Base-by-base conservation (phyloP, 2,113 vertebrate genomes). In the Rhynchopsitta pachyrhyncha region DNA sequence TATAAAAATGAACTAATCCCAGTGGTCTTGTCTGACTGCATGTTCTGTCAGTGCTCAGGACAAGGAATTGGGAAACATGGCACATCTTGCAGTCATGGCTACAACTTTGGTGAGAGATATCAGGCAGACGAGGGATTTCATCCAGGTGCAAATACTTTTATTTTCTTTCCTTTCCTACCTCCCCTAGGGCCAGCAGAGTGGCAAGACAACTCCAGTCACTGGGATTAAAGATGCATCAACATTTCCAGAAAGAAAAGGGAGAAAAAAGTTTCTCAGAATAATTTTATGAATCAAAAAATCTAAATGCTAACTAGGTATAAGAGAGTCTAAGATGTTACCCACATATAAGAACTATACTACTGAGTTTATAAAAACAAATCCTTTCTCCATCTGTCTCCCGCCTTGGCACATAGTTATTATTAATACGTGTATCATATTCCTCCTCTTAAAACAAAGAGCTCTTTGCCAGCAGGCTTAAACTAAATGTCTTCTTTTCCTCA, bases 21-120 rank as follows among this genome's bases (percentile, higher is more conserved):
- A 93, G 68, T 75, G 91, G 97, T 95, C 97, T 97, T 97, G 97
- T 98, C 95, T 96, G 96, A 93, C 91, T 97, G 95, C 95, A 92
- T 95, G 95, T 96, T 97, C 97, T 95, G 96, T 97, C 96, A 97
- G 81, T 52, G 66, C 86, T 94, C 86, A 92, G 96, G 93, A 97
- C 93, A 91, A 95, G 93, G 77, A 93, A 87, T 42, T 66, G 95
- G 86, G 95, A 93, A 97, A 85, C 59, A 74, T 1, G 0, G 57
- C 78, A 85, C 74, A 91, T 90, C 89, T n/a, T 35, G 95, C 82
- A 93, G 49, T 70, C 87, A 82, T 60, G 92, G 86, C 91, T 82
- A 82, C 94, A 88, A 39, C 80, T 95, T 70, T 70, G 74, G 75
- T 73, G 50, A 39, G 85, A 88, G 73, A 18, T 59, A 78, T 4